Evolutionary conservation across 2,113 vertebrate species (phyloP).

Genomic region (Mandrillus leucophaeus): DNA sequence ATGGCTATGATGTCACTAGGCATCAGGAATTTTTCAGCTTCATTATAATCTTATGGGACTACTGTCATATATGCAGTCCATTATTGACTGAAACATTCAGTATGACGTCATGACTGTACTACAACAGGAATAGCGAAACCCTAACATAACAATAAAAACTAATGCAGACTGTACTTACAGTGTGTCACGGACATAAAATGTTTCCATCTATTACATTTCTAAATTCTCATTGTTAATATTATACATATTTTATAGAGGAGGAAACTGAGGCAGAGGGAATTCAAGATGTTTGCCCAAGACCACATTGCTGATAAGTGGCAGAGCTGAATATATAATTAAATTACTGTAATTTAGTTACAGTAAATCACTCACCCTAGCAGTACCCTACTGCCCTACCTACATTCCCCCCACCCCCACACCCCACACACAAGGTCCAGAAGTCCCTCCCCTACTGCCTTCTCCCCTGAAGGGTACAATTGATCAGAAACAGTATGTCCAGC

Average conservation of each 20-base stretch:
- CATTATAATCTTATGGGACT: neutral
- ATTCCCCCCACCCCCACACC: too few species aligned
- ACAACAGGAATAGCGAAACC: neutral
- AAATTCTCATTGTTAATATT: neutral
- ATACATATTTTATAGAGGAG: neutral
- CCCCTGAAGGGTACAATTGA: neutral
- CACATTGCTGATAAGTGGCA: neutral
- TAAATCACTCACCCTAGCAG: neutral
- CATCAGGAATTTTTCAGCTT: neutral
- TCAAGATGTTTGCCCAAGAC: neutral
- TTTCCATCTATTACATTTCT: too few species aligned
- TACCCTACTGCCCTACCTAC: neutral
- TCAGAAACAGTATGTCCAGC: neutral
- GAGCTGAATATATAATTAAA: neutral
- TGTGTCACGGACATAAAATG: neutral
- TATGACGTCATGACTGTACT: neutral
- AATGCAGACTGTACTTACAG: neutral
- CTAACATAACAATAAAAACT: neutral
- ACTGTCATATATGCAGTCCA: neutral
- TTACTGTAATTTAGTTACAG: neutral
- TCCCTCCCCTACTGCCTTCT: neutral
- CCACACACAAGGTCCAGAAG: rapidly evolving
- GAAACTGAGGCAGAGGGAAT: neutral
- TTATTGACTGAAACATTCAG: too few species aligned
- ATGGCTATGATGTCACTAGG: neutral